phyloP scores from a whole-genome alignment of 1,140 invertebrate genomes.

The Bombus pyrosoma region DNA sequence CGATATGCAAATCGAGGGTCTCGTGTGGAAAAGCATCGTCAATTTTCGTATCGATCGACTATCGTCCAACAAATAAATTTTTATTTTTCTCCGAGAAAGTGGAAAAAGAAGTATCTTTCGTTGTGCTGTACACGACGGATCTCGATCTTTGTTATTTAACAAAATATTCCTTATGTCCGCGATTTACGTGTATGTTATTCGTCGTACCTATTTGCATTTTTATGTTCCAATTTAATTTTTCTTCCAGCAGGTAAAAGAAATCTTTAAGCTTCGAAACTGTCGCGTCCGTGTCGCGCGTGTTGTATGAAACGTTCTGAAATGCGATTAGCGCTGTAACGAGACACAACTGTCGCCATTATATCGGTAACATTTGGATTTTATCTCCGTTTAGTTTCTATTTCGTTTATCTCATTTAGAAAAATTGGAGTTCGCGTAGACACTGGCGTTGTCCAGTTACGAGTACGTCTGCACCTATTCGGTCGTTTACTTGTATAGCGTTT shows the following conservation, averaged over 20 bases:
- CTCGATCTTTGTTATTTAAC: background rate
- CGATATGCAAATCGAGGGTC: slow-evolving; percentile 23
- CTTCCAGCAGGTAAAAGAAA: rapidly evolving
- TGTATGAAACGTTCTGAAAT: no score
- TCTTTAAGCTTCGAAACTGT: no score
- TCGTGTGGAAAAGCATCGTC: background rate
- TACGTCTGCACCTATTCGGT: background rate
- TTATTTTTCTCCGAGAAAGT: background rate
- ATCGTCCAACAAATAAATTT: no score
- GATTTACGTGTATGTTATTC: rapidly evolving
- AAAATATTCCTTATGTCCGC: background rate
- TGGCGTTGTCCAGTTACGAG: no score
- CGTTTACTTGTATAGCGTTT: background rate
- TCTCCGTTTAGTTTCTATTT: no score
- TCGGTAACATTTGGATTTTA: no score
- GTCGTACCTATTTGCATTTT: background rate
- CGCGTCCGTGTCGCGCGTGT: background rate
- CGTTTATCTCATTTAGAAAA: rapidly evolving
- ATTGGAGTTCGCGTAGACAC: no score
- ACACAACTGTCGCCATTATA: no score
- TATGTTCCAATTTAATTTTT: background rate
- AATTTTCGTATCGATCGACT: no score
- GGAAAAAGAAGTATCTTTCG: no score
- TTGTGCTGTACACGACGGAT: background rate
- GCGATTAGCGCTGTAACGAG: no score